phyloP scores from a whole-genome alignment of 2,797 vertebrate genomes.

The Alcedo quadribrachys region DNA sequence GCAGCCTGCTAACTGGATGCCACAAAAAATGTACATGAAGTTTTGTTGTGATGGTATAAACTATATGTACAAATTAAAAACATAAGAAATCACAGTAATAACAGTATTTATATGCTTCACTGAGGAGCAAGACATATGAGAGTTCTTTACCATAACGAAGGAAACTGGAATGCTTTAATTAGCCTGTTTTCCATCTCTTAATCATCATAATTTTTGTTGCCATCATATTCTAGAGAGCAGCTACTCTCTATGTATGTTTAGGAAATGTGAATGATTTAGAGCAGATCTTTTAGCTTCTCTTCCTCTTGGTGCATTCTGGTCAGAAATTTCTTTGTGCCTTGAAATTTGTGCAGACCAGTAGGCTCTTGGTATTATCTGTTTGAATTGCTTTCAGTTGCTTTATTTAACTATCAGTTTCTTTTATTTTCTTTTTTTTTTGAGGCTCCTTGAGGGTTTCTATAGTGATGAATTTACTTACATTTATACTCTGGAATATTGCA shows the following conservation, averaged over 20 bases:
- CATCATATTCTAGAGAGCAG: background rate
- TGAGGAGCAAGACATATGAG: background rate
- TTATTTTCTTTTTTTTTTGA: background rate
- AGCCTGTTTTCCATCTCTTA: background rate
- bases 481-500: background rate
- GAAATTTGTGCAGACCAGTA: background rate
- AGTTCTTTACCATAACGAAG: background rate
- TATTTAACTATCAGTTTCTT: background rate
- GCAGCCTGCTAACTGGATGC: background rate
- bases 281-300: background rate
- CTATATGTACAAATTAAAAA: background rate
- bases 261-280: background rate
- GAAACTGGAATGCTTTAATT: background rate
- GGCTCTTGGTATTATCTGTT: background rate
- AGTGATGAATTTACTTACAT: background rate
- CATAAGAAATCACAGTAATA: background rate
- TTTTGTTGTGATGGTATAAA: background rate
- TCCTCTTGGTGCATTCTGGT: background rate
- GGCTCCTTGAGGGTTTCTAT: background rate
- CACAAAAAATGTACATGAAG: background rate
- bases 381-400: background rate
- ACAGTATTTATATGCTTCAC: background rate
- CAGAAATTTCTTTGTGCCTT: background rate
- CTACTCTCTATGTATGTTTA: background rate
- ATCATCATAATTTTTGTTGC: background rate